These are phyloP conservation scores for Drosophila yakuba DNA, from an alignment of 1,140 invertebrate genomes.

Conservation along the genomic window DNA sequence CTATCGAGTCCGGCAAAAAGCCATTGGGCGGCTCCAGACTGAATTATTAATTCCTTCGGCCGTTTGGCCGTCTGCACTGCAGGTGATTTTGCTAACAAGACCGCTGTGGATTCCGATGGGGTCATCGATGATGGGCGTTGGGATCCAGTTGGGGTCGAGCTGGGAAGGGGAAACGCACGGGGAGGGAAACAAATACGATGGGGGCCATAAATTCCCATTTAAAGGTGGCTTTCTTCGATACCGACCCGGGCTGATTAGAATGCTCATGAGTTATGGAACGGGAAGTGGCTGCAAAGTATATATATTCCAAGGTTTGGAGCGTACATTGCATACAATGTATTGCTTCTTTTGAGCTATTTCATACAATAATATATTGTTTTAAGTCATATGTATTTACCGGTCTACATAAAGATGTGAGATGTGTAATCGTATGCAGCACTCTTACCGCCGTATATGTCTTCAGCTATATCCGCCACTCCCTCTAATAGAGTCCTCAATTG, in stretches of 20 bases:
- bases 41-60: conserved; percentile 60
- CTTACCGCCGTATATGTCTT: no score
- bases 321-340: not conserved
- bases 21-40: conserved; percentile 41
- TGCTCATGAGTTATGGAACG: conserved; percentile 30
- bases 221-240: conserved; percentile 23
- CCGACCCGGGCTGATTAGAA: conserved; percentile 37
- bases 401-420: no score
- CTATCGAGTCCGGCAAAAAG: conserved; percentile 9
- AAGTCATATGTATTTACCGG: no score
- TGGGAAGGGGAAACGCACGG: conserved; percentile 3
- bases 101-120: conserved; percentile 48
- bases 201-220: conserved; percentile 64
- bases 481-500: conserved; percentile 8
- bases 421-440: no score
- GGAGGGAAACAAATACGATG: conserved; percentile 35
- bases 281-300: conserved; percentile 1
- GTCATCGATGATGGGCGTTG: conserved; percentile 47
- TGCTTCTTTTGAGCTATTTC: no score
- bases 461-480: not conserved
- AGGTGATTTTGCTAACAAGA: conserved; percentile 76
- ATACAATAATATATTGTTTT: no score
- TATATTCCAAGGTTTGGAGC: not conserved
- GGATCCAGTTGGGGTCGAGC: not conserved
- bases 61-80: conserved; percentile 58